These are phyloP conservation scores for Lomographa bimaculata DNA, from an alignment of 2,888 invertebrate genomes.

Conservation along the genomic window DNA sequence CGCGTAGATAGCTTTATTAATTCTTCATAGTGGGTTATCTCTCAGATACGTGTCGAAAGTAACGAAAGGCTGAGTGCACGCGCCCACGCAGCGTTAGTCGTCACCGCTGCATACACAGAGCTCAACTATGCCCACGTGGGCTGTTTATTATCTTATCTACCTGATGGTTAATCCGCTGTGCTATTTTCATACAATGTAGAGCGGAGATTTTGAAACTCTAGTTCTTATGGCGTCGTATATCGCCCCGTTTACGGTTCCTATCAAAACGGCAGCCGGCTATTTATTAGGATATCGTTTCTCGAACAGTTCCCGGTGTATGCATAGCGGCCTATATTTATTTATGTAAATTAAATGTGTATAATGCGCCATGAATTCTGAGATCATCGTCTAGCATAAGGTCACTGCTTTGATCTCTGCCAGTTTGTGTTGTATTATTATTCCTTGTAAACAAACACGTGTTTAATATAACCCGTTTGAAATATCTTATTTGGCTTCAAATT, in stretches of 20 bases:
- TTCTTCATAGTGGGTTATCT: conserved; percentile 50
- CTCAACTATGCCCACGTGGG: conserved; percentile 52
- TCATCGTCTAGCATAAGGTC: conserved; percentile 33
- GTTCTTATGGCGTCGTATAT: conserved; percentile 30
- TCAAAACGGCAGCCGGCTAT: conserved; percentile 21
- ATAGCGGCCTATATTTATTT: conserved; percentile 28
- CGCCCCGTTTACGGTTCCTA: conserved; percentile 30
- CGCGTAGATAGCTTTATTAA: conserved; percentile 63
- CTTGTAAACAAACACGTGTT: conserved; percentile 20
- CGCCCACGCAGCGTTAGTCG: conserved; percentile 51
- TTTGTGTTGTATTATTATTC: conserved; percentile 14
- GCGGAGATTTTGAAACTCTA: conserved; percentile 52
- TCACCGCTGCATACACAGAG: conserved; percentile 27
- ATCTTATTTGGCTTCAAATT: conserved; percentile 20
- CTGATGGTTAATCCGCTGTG: conserved; percentile 59
- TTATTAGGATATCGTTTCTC: conserved; percentile 34
- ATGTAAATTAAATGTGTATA: conserved; percentile 34
- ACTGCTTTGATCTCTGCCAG: conserved; percentile 32
- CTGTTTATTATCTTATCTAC: conserved; percentile 74
- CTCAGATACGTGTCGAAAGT: conserved; percentile 62
- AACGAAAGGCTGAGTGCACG: conserved; percentile 66
- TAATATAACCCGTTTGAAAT: conserved; percentile 22
- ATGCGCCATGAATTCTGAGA: conserved; percentile 35
- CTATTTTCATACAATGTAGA: conserved; percentile 65
- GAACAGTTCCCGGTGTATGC: conserved; percentile 23